Conservation (phyloP, 2,888 invertebrate genomes). For the Callyntrura sp. region DNA sequence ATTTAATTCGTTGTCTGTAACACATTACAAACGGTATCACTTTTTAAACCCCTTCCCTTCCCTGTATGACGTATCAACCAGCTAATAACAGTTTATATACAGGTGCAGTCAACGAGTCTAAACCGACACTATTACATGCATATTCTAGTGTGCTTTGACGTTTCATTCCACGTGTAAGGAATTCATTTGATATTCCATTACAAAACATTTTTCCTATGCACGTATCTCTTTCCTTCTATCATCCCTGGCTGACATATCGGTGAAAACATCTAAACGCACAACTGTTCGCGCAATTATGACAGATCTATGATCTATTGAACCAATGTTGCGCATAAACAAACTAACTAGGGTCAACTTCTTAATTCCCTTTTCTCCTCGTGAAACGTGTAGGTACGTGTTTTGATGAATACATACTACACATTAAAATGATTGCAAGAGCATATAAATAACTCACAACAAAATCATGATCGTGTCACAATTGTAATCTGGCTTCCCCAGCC, state of each 20-base stretch:
- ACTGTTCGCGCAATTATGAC: constrained; percentile 78
- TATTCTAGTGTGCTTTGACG: background rate
- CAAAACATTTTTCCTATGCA: background rate
- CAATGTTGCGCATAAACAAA: background rate
- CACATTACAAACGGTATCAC: constrained; percentile 6
- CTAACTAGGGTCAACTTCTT: background rate
- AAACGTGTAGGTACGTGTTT: background rate
- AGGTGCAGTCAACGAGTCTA: constrained; percentile 33
- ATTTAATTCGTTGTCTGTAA: constrained; percentile 11
- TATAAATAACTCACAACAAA: constrained; percentile 35
- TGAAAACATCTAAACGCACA: constrained; percentile 70
- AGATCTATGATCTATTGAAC: constrained; percentile 68
- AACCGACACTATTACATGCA: background rate
- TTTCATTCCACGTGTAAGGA: background rate
- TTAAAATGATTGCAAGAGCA: background rate
- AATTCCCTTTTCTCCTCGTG: constrained; percentile 1
- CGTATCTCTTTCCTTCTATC: constrained; percentile 21
- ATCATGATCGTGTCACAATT: constrained; percentile 54
- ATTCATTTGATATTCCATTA: background rate
- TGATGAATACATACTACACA: background rate
- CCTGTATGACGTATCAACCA: background rate
- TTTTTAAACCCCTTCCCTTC: background rate
- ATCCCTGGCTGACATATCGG: constrained; percentile 55
- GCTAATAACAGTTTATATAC: constrained; percentile 24
- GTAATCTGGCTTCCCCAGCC: constrained; percentile 7